Conservation (phyloP, 2,888 invertebrate genomes). For the Lepidonotus clava region DNA sequence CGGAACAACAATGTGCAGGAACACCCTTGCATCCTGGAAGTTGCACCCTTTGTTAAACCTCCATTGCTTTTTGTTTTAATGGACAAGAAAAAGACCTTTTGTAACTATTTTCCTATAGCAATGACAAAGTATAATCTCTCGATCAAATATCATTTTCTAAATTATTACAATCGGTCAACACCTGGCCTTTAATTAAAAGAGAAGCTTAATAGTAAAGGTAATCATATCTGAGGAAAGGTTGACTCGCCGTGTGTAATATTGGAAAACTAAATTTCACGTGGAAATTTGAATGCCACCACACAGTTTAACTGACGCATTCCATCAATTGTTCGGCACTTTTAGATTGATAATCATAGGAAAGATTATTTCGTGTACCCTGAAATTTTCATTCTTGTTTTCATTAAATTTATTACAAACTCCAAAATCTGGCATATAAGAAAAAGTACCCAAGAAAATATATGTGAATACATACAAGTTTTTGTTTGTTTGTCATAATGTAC, state of each 20-base stretch:
- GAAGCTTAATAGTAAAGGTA: no score
- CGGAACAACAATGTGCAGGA: conserved; percentile 21
- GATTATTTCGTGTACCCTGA: no score
- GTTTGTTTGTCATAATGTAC: not conserved
- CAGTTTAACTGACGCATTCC: no score
- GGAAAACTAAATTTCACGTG: no score
- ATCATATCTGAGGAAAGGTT: not conserved
- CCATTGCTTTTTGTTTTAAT: not conserved
- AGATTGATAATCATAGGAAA: no score
- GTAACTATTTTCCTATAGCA: not conserved
- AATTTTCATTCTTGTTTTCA: no score
- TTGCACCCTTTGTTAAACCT: not conserved
- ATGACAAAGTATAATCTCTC: not conserved
- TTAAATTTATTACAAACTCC: not conserved
- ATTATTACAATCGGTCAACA: not conserved
- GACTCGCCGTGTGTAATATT: no score
- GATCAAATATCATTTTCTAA: not conserved
- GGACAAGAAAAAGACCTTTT: conserved; percentile 1
- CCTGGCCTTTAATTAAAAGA: not conserved
- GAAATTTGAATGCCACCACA: no score
- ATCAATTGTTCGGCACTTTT: no score
- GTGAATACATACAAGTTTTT: not conserved
- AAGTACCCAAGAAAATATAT: not conserved
- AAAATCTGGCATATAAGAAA: no score
- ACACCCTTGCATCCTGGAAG: not conserved